Percentiles rank a stretch among this genome's conserved stretches.
These are phyloP conservation scores for Goniozus legneri DNA, from an alignment of 1,140 invertebrate species.

Conservation along the genomic window DNA sequence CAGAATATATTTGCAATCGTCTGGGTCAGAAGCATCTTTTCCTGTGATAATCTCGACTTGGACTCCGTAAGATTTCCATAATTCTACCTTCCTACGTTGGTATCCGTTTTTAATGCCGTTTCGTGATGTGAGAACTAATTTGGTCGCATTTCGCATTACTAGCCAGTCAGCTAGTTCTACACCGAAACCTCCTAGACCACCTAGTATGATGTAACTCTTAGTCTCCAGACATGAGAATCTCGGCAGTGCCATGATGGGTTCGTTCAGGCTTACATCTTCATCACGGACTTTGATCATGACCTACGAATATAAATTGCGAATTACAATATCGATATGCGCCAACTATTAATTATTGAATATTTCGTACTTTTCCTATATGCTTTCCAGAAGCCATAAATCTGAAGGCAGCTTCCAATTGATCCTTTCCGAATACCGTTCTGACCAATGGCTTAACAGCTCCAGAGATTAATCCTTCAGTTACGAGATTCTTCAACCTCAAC, in stretches of 20 bases:
- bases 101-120: conserved; percentile 68
- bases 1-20: conserved; percentile 58
- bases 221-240: conserved; percentile 54
- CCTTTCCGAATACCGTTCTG: conserved; percentile 44
- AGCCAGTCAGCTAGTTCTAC: conserved; percentile 77
- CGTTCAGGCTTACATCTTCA: conserved; percentile 32
- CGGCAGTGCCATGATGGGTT: conserved; percentile 49
- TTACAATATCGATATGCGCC: background rate
- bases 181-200: conserved; percentile 80
- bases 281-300: conserved; percentile 63
- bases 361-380: conserved; percentile 67
- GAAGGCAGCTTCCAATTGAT: conserved; percentile 54
- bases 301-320: conserved; percentile 15
- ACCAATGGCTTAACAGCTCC: conserved; percentile 53
- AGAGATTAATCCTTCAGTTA: conserved; percentile 54
- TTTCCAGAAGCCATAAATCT: conserved; percentile 69
- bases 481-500: conserved; percentile 28
- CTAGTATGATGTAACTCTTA: conserved; percentile 53
- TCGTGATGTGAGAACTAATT: conserved; percentile 69
- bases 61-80: conserved; percentile 57
- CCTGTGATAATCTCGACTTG: conserved; percentile 52
- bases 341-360: background rate
- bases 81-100: conserved; percentile 55
- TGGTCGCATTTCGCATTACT: conserved; percentile 64
- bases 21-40: conserved; percentile 48